Conservation (phyloP, 2,888 invertebrate genomes). For the Nymphalis c-album region DNA sequence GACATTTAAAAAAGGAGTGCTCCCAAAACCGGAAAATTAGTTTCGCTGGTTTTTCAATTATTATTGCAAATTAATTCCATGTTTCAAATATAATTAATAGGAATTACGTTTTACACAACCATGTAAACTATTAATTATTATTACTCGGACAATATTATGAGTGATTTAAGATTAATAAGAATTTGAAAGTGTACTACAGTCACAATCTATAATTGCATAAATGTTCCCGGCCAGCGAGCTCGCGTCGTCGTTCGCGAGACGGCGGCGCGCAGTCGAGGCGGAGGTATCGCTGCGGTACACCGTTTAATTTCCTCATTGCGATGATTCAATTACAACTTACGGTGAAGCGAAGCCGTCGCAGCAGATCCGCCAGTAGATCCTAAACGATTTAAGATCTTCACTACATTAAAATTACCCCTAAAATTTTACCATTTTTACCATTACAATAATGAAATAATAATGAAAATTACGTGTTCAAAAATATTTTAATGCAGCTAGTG, state of each 20-base stretch:
- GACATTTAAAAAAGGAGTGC: no score
- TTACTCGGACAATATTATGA: no score
- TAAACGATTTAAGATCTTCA: neutral
- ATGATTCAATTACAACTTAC: constrained; percentile 25
- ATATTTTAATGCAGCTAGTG: neutral
- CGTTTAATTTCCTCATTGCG: constrained; percentile 26
- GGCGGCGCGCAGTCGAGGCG: constrained; percentile 11
- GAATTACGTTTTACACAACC: no score
- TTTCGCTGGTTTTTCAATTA: no score
- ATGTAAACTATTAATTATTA: no score
- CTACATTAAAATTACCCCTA: neutral
- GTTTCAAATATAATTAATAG: no score
- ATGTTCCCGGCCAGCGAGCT: no score
- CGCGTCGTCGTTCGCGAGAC: neutral
- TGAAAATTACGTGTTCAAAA: neutral
- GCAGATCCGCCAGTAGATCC: neutral
- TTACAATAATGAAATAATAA: neutral
- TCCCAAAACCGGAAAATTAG: no score
- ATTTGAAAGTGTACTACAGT: neutral
- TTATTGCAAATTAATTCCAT: no score
- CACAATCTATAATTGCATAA: neutral
- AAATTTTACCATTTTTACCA: no score
- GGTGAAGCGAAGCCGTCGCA: neutral
- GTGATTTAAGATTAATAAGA: no score
- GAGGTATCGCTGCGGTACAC: constrained; percentile 14